These are phyloP conservation scores for Gadopsis bispinosus DNA, from an alignment of 2,797 vertebrate species.

Conservation along the genomic window DNA sequence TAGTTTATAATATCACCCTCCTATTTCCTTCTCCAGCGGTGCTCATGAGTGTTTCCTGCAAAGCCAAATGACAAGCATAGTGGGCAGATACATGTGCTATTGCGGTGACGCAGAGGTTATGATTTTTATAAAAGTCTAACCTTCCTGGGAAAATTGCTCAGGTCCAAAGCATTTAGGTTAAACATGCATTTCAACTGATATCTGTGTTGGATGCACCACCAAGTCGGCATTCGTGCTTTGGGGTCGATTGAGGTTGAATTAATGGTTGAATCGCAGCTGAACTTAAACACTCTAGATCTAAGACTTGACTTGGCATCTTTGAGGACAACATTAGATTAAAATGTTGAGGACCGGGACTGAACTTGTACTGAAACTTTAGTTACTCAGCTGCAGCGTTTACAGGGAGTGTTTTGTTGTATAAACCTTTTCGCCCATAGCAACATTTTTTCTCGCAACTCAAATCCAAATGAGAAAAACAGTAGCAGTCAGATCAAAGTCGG, in stretches of 20 bases:
- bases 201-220: background rate
- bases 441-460: constrained; percentile 36
- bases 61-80: background rate
- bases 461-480: constrained; percentile 40
- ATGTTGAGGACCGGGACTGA: constrained; percentile 6
- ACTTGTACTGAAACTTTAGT: constrained; percentile 29
- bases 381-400: constrained; percentile 25
- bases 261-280: background rate
- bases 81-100: background rate
- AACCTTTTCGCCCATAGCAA: constrained; percentile 67
- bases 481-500: constrained; percentile 49
- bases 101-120: background rate
- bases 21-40: background rate
- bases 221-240: background rate
- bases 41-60: constrained; percentile 1
- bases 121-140: background rate
- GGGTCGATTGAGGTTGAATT: background rate
- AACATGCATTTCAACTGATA: background rate
- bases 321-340: background rate
- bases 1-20: background rate
- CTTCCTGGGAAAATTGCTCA: background rate
- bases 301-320: background rate
- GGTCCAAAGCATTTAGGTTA: background rate
- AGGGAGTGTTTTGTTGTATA: constrained; percentile 69
- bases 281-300: background rate